Conservation (phyloP, 2,113 vertebrate genomes). For the Potamarius usumacintae region DNA sequence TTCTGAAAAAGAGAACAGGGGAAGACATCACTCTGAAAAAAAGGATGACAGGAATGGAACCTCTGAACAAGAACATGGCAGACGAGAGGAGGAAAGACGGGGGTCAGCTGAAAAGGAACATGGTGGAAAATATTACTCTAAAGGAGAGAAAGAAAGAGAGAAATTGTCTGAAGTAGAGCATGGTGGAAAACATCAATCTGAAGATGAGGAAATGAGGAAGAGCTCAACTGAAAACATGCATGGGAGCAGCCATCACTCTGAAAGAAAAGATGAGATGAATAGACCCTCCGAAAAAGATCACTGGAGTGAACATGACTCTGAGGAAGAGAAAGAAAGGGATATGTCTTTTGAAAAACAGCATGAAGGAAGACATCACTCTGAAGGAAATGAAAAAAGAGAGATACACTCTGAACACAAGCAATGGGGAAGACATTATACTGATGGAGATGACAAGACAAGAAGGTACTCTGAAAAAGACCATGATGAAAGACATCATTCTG, state of each 20-base stretch:
- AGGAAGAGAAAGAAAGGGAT: background rate
- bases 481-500: background rate
- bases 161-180: background rate
- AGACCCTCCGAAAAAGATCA: background rate
- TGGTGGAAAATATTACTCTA: background rate
- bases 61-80: background rate
- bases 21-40: background rate
- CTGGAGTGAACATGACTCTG: background rate
- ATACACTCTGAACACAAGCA: background rate
- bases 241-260: background rate
- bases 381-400: background rate
- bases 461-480: background rate
- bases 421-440: background rate
- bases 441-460: background rate
- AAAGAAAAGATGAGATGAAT: background rate
- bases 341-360: background rate
- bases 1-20: background rate
- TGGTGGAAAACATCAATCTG: slow-evolving; percentile 6
- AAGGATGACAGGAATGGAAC: background rate
- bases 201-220: background rate
- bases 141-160: background rate
- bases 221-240: background rate
- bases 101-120: background rate
- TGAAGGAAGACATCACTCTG: slow-evolving; percentile 10
- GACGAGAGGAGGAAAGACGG: background rate